Evolutionary conservation across 2,113 vertebrate genomes (phyloP), one percentile per base, ranked within the genome.

Genomic region (Calyptommatus sinebrachiatus): DNA sequence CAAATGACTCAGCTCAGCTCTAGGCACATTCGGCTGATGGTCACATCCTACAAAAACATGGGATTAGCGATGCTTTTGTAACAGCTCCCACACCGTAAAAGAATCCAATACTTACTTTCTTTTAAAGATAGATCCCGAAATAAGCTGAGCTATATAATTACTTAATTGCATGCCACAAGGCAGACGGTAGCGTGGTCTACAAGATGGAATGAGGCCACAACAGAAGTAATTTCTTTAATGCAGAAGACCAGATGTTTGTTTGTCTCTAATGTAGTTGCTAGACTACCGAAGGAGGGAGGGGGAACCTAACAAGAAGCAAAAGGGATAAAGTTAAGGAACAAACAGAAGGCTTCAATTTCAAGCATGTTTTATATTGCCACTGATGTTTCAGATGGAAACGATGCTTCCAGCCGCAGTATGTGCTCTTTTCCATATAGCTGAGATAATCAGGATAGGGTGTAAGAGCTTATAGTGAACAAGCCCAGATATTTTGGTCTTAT

Each of bases 181-280:
- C 26, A 69, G 65, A 76, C 61, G 66, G 67, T 75, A 62, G n/a
- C 65, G 69, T 31, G 65, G 73, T 70, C 35, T 76, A 61, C n/a
- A 28, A 28, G 63, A 76, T 76, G 35, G 79, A 75, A 70, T 28
- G 35, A 68, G 73, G 66, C 65, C 79, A 81, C 35, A 81, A 76
- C 72, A 26, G 79, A 62, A 81, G 65, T 61, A 67, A 65, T 76
- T 72, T 29, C 72, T 81, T 74, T 69, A 74, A 67, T 60, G 73
- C 53, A 69, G 20, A 76, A 81, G 41, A 53, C 53, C 65, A 69
- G 65, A 81, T 75, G 79, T 69, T 81, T 61, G 28, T 76, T 81
- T 75, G 50, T 62, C 65, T 81, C 53, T 28, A 70, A 71, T 29
- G 24, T 81, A 75, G 72, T 81, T 81, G 65, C 65, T 69, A 76